Evolutionary conservation across 2,113 vertebrate genomes (phyloP).

Genomic region (Seriola dumerili): DNA sequence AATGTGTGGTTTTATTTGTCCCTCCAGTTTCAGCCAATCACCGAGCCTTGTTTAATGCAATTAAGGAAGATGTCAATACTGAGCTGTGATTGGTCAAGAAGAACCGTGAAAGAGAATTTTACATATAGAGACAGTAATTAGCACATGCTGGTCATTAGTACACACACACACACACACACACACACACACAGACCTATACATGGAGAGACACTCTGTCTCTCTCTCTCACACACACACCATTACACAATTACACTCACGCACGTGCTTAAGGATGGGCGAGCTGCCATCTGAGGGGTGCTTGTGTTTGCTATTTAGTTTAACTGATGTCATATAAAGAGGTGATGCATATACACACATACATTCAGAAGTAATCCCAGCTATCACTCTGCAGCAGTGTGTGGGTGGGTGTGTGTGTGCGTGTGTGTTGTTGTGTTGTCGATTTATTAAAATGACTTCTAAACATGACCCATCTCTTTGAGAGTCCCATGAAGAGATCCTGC

Average conservation of each 20-base stretch:
- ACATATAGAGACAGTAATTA: slow-evolving; percentile 90
- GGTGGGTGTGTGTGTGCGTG: slow-evolving; percentile 76
- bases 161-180: slow-evolving; percentile 70
- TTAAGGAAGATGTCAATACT: slow-evolving; percentile 70
- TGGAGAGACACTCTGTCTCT: neutral
- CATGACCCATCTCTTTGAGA: slow-evolving; percentile 94
- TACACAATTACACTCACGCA: slow-evolving; percentile 72
- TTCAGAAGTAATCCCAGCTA: slow-evolving; percentile 60
- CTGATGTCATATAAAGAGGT: slow-evolving; percentile 28
- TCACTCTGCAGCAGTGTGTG: slow-evolving; percentile 85
- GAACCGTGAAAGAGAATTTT: slow-evolving; percentile 58
- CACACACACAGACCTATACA: slow-evolving; percentile 58
- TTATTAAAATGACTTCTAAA: slow-evolving; percentile 98
- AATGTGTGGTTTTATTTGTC: slow-evolving; percentile 50
- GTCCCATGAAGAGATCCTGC: slow-evolving; percentile 92
- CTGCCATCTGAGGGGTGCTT: slow-evolving; percentile 86
- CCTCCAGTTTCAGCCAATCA: slow-evolving; percentile 75
- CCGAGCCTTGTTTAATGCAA: slow-evolving; percentile 73
- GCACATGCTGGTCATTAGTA: slow-evolving; percentile 94
- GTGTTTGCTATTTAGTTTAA: slow-evolving; percentile 51
- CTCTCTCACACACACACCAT: slow-evolving; percentile 36
- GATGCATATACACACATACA: neutral
- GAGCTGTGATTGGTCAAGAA: slow-evolving; percentile 83
- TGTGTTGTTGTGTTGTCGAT: slow-evolving; percentile 79
- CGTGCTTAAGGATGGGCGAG: slow-evolving; percentile 60